phyloP scores from a whole-genome alignment of 1,140 invertebrate genomes.

The Tetramorium simillimum region DNA sequence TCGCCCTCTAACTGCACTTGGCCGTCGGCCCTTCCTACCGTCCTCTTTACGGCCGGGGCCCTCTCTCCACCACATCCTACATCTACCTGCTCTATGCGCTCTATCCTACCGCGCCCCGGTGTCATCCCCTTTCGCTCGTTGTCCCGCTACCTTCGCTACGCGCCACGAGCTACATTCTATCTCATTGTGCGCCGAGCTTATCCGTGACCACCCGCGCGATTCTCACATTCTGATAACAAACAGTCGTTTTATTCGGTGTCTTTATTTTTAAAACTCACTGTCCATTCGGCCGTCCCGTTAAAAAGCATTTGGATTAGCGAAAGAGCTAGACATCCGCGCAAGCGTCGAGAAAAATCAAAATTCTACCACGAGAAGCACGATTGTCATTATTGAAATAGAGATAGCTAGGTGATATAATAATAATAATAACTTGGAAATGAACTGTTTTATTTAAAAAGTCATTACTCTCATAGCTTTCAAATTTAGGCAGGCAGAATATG shows the following conservation, averaged over 20 bases:
- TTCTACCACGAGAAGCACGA: conserved; percentile 1
- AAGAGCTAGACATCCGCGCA: conserved; percentile 47
- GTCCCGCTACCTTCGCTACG: neutral
- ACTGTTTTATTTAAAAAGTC: neutral
- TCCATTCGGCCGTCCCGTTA: neutral
- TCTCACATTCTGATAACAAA: conserved; percentile 76
- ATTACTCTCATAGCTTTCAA: no score
- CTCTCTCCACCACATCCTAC: conserved; percentile 29
- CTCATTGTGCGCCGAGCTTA: conserved; percentile 75
- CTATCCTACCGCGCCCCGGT: conserved; percentile 13
- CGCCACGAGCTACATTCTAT: conserved; percentile 68
- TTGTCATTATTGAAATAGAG: neutral
- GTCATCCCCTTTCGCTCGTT: conserved; percentile 49
- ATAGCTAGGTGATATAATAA: neutral
- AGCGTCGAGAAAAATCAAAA: conserved; percentile 7
- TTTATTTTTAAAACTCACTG: conserved; percentile 51
- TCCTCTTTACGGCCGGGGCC: conserved; percentile 48
- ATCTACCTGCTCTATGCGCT: conserved; percentile 62
- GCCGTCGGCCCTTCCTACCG: conserved; percentile 71
- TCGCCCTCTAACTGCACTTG: conserved; percentile 78
- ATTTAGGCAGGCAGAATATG: neutral
- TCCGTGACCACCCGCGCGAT: conserved; percentile 73
- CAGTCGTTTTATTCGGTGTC: conserved; percentile 41
- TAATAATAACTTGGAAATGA: neutral
- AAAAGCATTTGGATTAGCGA: conserved; percentile 55